A percentile compares a stretch with the other conserved stretches of the same genome.
Conservation (phyloP, 2,113 vertebrate genomes). For the Hipposideros armiger region DNA sequence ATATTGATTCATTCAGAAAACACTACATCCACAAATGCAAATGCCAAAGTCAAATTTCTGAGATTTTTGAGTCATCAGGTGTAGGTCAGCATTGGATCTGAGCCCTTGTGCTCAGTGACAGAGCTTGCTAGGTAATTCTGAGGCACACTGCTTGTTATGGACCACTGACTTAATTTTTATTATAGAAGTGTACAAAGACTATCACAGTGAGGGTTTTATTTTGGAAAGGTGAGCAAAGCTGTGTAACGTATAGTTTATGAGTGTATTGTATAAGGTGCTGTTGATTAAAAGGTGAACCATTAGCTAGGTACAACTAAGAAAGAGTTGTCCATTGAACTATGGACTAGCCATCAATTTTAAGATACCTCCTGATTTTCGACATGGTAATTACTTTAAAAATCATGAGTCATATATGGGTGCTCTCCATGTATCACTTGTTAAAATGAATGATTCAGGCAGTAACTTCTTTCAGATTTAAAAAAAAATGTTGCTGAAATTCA, state of each 20-base stretch:
- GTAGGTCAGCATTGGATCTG: background rate
- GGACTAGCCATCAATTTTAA: background rate
- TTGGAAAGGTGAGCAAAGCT: slow-evolving; percentile 28
- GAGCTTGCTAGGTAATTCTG: background rate
- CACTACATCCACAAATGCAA: background rate
- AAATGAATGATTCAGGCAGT: slow-evolving; percentile 16
- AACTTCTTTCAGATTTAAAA: background rate
- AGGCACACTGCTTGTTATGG: background rate
- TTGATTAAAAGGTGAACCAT: background rate
- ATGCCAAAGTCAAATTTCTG: background rate
- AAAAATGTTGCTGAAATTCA: slow-evolving; percentile 32
- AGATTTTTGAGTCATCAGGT: background rate
- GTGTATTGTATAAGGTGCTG: background rate
- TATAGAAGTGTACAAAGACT: slow-evolving; percentile 45
- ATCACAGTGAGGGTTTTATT: background rate
- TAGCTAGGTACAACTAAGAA: slow-evolving; percentile 10
- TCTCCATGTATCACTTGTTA: background rate
- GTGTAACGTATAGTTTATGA: background rate
- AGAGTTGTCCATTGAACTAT: background rate
- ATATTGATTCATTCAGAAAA: slow-evolving; percentile 1
- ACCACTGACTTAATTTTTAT: slow-evolving; percentile 83
- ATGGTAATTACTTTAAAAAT: background rate
- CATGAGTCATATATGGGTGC: background rate
- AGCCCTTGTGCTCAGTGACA: background rate
- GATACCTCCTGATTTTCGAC: background rate